These are phyloP conservation scores for Anas platyrhynchos DNA, from an alignment of 2,113 vertebrate species.

Conservation along the genomic window DNA sequence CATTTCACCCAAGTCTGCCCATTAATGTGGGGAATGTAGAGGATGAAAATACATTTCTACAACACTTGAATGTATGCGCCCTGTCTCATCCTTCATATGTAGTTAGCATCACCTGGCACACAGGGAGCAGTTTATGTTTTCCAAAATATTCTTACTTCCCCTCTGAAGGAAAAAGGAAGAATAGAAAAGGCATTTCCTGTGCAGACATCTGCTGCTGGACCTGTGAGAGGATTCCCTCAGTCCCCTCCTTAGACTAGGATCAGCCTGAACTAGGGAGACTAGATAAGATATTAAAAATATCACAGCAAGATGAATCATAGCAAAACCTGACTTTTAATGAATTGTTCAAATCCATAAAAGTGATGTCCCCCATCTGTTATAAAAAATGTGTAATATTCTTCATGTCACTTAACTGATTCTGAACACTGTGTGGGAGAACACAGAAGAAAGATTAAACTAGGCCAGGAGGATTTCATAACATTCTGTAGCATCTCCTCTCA, in stretches of 20 bases:
- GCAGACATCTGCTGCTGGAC: background rate
- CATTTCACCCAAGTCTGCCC: background rate
- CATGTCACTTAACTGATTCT: constrained; percentile 27
- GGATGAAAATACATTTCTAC: background rate
- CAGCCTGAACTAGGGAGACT: background rate
- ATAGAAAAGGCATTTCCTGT: background rate
- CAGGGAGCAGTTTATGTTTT: background rate
- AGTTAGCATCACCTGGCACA: background rate
- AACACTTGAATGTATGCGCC: background rate
- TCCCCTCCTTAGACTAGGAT: background rate
- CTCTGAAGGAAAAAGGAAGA: background rate
- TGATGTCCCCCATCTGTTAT: constrained; percentile 30
- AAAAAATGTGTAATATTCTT: constrained; percentile 24
- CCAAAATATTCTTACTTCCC: background rate
- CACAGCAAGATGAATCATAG: background rate
- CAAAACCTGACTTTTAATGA: constrained; percentile 25
- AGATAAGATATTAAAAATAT: background rate
- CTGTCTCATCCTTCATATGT: background rate
- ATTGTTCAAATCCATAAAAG: constrained; percentile 29
- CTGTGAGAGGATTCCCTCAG: background rate
- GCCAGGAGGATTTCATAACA: constrained; percentile 37
- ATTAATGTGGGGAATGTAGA: background rate
- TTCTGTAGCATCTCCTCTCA: background rate
- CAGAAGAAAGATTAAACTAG: constrained; percentile 32
- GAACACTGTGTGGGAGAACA: constrained; percentile 38